Evolutionary conservation across 2,797 vertebrate genomes (phyloP).

Genomic region (Epinephelus coioides): DNA sequence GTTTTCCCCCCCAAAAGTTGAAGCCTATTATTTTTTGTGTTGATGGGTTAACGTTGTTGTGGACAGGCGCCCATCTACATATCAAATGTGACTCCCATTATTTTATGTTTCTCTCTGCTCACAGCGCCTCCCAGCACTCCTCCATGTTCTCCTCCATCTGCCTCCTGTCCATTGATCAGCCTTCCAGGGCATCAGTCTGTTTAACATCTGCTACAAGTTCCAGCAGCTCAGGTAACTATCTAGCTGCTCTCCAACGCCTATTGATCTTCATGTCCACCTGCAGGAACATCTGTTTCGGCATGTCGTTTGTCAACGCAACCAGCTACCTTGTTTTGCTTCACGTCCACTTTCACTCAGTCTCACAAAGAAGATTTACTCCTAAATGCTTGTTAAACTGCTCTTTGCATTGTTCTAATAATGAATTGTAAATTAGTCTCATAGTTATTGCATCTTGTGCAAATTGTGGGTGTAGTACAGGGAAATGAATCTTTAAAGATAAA

Average conservation of each 20-base stretch:
- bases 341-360: conserved; percentile 79
- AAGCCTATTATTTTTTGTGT: conserved; percentile 72
- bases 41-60: conserved; percentile 76
- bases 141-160: conserved; percentile 88
- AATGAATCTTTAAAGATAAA: conserved; percentile 16
- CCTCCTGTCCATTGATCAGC: conserved; percentile 89
- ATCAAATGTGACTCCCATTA: conserved; percentile 84
- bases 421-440: conserved; percentile 47
- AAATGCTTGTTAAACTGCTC: conserved; percentile 53
- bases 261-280: conserved; percentile 90
- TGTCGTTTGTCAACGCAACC: conserved; percentile 82
- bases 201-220: conserved; percentile 89
- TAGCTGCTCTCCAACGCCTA: conserved; percentile 81
- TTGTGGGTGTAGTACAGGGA: neutral
- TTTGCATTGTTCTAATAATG: conserved; percentile 60
- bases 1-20: conserved; percentile 66
- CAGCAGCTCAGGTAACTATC: conserved; percentile 89
- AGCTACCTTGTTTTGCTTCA: conserved; percentile 76
- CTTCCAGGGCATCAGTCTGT: conserved; percentile 88
- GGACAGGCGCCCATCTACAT: conserved; percentile 85
- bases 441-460: conserved; percentile 19
- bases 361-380: conserved; percentile 60
- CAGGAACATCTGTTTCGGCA: conserved; percentile 87
- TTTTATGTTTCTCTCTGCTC: conserved; percentile 77
- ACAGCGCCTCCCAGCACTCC: conserved; percentile 78